A percentile compares a stretch with the other conserved stretches of the same genome.
These are phyloP conservation scores for Cyanoramphus novaezelandiae DNA, from an alignment of 2,113 vertebrate species.

Conservation along the genomic window DNA sequence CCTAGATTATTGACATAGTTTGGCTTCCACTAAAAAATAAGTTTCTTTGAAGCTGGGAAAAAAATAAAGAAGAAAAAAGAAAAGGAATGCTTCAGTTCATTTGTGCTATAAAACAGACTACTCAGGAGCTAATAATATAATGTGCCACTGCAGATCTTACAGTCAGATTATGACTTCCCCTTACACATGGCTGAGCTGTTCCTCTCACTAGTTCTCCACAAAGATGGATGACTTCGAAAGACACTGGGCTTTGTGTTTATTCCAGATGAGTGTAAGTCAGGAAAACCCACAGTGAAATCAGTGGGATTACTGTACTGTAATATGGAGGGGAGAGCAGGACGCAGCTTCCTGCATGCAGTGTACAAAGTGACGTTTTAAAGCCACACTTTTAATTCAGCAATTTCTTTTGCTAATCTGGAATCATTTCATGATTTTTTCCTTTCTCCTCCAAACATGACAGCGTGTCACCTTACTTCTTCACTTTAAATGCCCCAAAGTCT, in stretches of 20 bases:
- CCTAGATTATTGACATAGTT: neutral
- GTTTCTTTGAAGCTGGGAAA: neutral
- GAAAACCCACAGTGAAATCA: neutral
- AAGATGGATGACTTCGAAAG: constrained; percentile 44
- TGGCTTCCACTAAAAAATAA: neutral
- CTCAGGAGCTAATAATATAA: neutral
- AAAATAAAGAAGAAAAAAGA: rapidly evolving
- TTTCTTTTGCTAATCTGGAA: neutral
- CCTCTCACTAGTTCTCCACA: neutral
- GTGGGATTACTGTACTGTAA: neutral
- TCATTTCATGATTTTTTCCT: neutral
- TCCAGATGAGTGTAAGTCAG: neutral
- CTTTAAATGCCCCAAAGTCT: neutral
- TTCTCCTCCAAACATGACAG: neutral
- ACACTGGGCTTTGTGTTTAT: neutral
- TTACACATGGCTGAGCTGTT: neutral
- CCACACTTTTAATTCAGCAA: neutral
- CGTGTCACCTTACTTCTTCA: neutral
- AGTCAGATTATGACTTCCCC: neutral
- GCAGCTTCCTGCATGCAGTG: neutral
- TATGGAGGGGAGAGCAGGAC: neutral
- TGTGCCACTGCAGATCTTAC: neutral
- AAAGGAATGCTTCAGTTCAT: neutral
- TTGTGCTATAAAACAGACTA: neutral
- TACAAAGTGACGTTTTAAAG: neutral